Base-by-base conservation (phyloP, 2,113 vertebrate genomes). In the Carassius auratus region DNA sequence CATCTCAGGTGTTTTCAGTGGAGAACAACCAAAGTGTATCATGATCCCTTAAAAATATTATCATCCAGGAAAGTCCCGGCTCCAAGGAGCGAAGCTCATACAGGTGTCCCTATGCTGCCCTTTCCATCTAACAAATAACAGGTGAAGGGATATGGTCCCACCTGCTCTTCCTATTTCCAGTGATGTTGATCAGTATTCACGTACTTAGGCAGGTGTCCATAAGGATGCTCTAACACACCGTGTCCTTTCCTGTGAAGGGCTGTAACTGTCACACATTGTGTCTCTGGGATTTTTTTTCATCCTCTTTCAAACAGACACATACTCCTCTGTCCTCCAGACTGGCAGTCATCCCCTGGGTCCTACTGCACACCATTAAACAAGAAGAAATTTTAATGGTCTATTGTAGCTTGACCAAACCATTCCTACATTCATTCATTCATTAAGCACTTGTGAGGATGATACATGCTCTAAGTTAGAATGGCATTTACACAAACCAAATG, bases 241-340 rank as follows among this genome's bases (percentile, higher is more conserved):
- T 75, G 69, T 76, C 68, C 77, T 76, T 88, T 82, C 64, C 93
- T 92, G 91, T 91, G 86, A 87, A 92, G 92, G 92, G 92, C 91
- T 90, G 88, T 92, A 94, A 94, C 93, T 93, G 94, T 94, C 93
- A 95, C 93, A 94, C 92, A 95, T 94, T 95, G 93, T 95, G 82
- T 92, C 80, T 64, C 82, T 71, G 38, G 48, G 75, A 81, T 42
- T 84, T 73, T 86, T 68, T 78, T 78, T 90, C 76, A 88, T 89
- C 84, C 79, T 81, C 81, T 88, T 87, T 87, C 86, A 88, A 87
- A 88, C 13, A 90, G 88, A 95, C 93, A 92, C 89, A 93, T 87
- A 90, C 91, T 88, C 85, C 89, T 92, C 92, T 94, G 94, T 95
- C 91, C 83, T 88, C 62, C 10, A 83, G 13, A 81, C 81, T 85